Percentiles rank a stretch among this genome's conserved stretches.
Conservation (phyloP, 2,113 vertebrate species). For the Sarotherodon lohbergeri region DNA sequence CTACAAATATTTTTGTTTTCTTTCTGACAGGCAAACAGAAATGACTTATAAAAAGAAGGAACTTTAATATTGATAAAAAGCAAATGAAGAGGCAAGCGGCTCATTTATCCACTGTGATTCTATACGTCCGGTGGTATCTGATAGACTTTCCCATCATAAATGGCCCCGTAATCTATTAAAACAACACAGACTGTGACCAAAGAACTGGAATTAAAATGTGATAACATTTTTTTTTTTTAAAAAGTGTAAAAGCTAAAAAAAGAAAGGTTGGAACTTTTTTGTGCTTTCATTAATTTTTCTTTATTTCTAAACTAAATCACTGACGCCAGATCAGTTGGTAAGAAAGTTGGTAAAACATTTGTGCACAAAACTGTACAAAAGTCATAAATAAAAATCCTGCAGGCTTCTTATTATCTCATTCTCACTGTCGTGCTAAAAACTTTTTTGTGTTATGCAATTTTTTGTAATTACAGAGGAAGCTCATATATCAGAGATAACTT, state of each 20-base stretch:
- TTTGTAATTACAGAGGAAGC: not conserved
- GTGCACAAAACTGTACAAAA: not conserved
- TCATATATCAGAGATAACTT: not conserved
- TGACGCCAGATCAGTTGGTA: not conserved
- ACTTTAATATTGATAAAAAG: not conserved
- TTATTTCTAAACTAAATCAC: not conserved
- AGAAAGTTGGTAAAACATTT: not conserved
- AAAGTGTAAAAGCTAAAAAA: not conserved
- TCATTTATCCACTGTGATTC: constrained; percentile 2
- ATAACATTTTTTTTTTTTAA: not conserved
- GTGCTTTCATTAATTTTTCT: not conserved
- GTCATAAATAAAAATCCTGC: not conserved
- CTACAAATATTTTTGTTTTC: not conserved
- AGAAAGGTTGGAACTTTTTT: not conserved
- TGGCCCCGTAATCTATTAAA: not conserved
- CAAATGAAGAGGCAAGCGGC: not conserved
- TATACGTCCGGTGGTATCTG: constrained; percentile 14
- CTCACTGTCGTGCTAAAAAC: not conserved
- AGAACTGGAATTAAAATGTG: not conserved
- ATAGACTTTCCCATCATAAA: not conserved
- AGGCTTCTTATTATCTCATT: not conserved
- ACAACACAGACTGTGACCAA: not conserved
- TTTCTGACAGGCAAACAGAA: not conserved
- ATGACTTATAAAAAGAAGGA: not conserved
- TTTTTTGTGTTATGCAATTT: not conserved